Evolutionary conservation across 2,797 vertebrate genomes (phyloP), one percentile per base, ranked within the genome.

Genomic region (Ceryle rudis): DNA sequence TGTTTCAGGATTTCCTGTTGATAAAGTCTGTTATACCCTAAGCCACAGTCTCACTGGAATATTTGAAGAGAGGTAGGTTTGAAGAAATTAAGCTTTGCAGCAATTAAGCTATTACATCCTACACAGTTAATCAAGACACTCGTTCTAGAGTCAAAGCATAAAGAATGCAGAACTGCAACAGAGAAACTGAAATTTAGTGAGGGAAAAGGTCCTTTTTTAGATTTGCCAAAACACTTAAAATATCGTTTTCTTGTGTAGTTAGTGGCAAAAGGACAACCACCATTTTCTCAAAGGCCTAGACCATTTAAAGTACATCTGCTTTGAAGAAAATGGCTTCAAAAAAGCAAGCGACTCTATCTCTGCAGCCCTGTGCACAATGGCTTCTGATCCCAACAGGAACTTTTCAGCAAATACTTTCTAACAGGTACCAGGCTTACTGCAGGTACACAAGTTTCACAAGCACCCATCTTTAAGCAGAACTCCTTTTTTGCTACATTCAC

Each of bases 71-170:
- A 16, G 14, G 15, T 62, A 33, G 19, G 23, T 75, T 81, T 65
- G 70, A 86, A 90, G 77, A 93, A 93, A 91, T 81, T 61, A 89
- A 60, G 46, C 54, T 86, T 86, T 66, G 55, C 71, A 79, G 82
- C 44, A 92, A 70, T 85, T 86, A 84, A 82, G 60, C 55, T 87
- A 70, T 92, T 91, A 80, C 39, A 77, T 70, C 64, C 84, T 77
- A 73, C 35, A 51, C 47, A 92, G 58, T 33, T 75, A 86, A 81
- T 93, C 81, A 92, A 89, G 86, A 72, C 33, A 29, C 28, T 80
- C 8, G 19, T 74, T 67, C 62, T 28, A 46, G 35, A 72, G 39
- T 60, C 21, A 13, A 74, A 90, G 55, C 6, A 7, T 33, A 35
- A 82, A 79, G 35, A 60, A 73, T 42, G 31, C 58, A 86, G 69